These are phyloP conservation scores for Andrena trimmerana DNA, from an alignment of 2,888 invertebrate genomes.

Conservation along the genomic window DNA sequence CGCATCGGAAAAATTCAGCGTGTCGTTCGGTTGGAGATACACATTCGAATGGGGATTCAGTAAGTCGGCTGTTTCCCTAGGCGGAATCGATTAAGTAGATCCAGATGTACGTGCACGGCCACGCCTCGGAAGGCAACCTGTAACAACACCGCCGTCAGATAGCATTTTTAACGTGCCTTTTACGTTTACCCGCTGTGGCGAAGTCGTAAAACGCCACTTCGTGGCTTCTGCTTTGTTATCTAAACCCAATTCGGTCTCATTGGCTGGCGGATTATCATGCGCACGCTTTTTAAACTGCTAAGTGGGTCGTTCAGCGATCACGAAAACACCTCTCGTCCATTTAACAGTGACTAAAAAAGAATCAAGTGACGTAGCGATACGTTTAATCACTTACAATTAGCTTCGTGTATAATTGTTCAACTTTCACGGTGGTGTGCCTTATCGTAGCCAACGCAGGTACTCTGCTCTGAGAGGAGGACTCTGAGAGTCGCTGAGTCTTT, in stretches of 20 bases:
- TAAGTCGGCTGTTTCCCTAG: not conserved
- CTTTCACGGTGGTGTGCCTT: too few relatives aligned
- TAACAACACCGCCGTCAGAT: conserved; percentile 14
- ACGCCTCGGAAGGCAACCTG: conserved; percentile 34
- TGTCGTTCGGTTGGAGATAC: not conserved
- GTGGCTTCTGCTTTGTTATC: conserved; percentile 6
- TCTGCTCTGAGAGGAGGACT: too few relatives aligned
- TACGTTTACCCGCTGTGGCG: not conserved
- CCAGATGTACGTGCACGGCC: conserved; percentile 31
- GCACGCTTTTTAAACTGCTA: conserved; percentile 3
- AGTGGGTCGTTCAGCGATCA: not conserved
- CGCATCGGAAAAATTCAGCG: not conserved
- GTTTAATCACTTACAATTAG: too few relatives aligned
- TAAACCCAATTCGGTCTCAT: not conserved
- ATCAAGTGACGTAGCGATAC: not conserved
- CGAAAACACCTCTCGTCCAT: not conserved
- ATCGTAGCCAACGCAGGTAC: too few relatives aligned
- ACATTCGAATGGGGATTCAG: not conserved
- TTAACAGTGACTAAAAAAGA: not conserved
- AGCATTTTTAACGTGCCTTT: conserved; percentile 6
- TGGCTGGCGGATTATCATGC: not conserved
- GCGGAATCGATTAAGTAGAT: conserved; percentile 45
- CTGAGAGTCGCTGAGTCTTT: too few relatives aligned
- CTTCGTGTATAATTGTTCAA: too few relatives aligned
- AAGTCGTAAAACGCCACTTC: not conserved